Conservation (phyloP, 1,140 invertebrate species). For the Portunus trituberculatus region DNA sequence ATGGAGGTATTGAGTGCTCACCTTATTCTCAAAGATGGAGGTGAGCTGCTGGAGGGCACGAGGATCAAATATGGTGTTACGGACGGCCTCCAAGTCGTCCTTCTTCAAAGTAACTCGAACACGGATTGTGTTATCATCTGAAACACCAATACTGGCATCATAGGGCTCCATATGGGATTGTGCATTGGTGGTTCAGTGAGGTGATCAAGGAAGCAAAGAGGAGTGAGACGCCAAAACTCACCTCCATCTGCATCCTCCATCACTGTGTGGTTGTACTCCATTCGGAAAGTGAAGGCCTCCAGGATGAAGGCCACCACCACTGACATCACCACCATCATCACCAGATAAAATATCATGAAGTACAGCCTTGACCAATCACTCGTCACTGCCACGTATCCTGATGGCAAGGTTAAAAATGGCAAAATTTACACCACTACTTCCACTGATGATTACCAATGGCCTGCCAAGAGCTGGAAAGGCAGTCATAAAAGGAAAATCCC, state of each 20-base stretch:
- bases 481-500: no score
- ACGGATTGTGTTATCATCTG: conserved; percentile 61
- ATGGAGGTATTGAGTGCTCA: background rate
- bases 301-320: conserved; percentile 95
- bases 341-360: conserved; percentile 94
- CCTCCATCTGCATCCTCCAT: conserved; percentile 62
- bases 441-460: no score
- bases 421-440: background rate
- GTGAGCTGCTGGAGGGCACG: conserved; percentile 54
- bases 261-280: conserved; percentile 77
- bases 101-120: conserved; percentile 38
- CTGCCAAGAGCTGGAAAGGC: no score
- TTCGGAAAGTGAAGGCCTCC: conserved; percentile 91
- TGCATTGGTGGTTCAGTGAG: no score
- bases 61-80: conserved; percentile 41
- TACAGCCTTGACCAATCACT: conserved; percentile 85
- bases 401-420: background rate
- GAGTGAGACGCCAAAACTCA: conserved; percentile 17
- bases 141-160: background rate
- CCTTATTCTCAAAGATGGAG: conserved; percentile 34
- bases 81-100: conserved; percentile 52
- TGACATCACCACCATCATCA: conserved; percentile 95
- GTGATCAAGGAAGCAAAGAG: background rate
- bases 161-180: no score
- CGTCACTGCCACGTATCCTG: conserved; percentile 79